Evolutionary conservation across 2,888 invertebrate species (phyloP), one percentile per base, ranked within the genome.

Genomic region (Chrysodeixis includens): DNA sequence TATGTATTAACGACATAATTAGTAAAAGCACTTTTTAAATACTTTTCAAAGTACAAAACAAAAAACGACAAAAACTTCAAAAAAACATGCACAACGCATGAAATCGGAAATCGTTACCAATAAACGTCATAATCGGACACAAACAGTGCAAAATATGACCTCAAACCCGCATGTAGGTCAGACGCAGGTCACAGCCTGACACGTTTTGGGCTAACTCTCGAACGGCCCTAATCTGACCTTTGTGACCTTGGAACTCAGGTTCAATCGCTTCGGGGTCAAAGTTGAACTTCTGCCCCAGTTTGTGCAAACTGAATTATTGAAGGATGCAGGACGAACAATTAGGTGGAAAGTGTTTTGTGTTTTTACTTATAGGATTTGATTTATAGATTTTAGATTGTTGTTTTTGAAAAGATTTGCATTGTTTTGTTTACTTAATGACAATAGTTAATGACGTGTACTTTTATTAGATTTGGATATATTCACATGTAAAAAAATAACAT

Each of bases 161-260:
- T 82, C 85, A 85, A 89, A 91, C 88, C 89, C 88, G 88, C 81
- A 90, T 87, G 86, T 92, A 85, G 92, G 92, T 92, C 91, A 83
- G 65, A 84, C 78, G 18, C 87, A 83, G 87, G 83, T 85, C 87
- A 69, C 72, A 83, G 78, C 71, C 83, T 82, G 86, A 82, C 88
- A 87, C 86, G 84, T 90, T 92, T 92, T 92, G 89, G 90, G 86
- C 89, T 88, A 89, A 85, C 86, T 87, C 86, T 86, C 83, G 86
- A 87, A 83, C 86, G 83, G 71, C 90, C 89, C 91, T 88, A 88
- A 89, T 87, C 85, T 88, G 90, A 92, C 91, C 92, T 85, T 85
- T 55, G 79, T 76, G 89, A 89, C 92, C 93, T 92, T 91, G 92
- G 78, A 79, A 82, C 83, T 79, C 83, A 84, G 84, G 86, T 85